phyloP scores from a whole-genome alignment of 2,113 vertebrate species.

The Todiramphus saurophagus region DNA sequence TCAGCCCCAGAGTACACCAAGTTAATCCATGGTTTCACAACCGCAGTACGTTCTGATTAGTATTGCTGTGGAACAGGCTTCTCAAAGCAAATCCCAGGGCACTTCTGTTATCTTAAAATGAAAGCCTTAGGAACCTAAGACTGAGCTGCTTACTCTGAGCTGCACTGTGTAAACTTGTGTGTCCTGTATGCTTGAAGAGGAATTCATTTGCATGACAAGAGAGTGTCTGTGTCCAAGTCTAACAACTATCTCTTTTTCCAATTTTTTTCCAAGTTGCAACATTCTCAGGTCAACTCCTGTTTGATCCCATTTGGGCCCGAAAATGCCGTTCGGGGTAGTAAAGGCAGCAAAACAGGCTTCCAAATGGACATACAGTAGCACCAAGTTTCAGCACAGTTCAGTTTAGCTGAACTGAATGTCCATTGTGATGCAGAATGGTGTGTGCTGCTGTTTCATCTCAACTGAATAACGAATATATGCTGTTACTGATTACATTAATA shows the following conservation, averaged over 20 bases:
- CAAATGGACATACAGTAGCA: neutral
- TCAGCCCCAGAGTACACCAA: neutral
- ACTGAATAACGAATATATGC: neutral
- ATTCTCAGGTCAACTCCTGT: neutral
- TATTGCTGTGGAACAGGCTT: constrained; percentile 11
- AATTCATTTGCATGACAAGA: neutral
- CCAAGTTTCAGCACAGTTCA: neutral
- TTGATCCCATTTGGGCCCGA: neutral
- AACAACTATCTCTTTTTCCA: neutral
- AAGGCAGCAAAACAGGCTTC: neutral
- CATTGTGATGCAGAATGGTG: neutral
- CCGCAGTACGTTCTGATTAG: neutral
- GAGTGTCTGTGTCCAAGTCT: neutral
- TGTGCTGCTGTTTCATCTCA: neutral
- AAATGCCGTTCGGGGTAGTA: neutral
- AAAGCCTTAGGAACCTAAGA: neutral
- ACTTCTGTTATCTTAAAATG: constrained; percentile 38
- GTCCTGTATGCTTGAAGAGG: neutral
- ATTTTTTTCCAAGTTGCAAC: neutral
- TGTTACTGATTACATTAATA: constrained; percentile 6
- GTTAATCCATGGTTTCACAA: constrained; percentile 7
- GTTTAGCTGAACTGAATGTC: neutral
- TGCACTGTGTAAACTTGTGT: neutral
- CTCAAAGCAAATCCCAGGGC: constrained; percentile 12
- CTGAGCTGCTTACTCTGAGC: neutral